Percentiles rank a stretch among this genome's conserved stretches.
phyloP scores from a whole-genome alignment of 35 echinoderm and acorn worm genomes.

The Ophiothrix spiculata region DNA sequence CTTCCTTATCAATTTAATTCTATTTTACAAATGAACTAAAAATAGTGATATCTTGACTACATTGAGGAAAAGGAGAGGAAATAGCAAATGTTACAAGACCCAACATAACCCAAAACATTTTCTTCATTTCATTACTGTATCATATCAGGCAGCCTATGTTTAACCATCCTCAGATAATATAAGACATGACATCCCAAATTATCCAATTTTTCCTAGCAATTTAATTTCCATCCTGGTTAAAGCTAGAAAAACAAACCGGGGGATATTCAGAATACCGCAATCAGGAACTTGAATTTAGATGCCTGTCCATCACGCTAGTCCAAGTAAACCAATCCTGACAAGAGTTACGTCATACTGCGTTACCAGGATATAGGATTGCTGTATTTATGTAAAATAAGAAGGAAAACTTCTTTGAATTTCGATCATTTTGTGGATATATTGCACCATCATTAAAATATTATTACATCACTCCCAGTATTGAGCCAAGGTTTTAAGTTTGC shows the following conservation, averaged over 20 bases:
- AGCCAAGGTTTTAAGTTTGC: too few species aligned
- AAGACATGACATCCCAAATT: constrained; percentile 8
- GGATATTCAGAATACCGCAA: constrained; percentile 5
- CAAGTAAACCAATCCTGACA: not conserved
- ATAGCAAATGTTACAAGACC: too few species aligned
- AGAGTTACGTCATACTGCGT: not conserved
- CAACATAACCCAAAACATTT: too few species aligned
- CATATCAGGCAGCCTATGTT: too few species aligned
- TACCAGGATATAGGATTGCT: constrained; percentile 3
- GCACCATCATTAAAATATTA: not conserved
- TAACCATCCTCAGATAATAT: not conserved
- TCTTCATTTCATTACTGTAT: too few species aligned
- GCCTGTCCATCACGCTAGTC: not conserved
- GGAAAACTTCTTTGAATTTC: not conserved
- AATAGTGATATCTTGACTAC: too few species aligned
- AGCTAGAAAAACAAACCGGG: constrained; percentile 10
- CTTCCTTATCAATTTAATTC: too few species aligned
- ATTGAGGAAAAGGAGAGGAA: too few species aligned
- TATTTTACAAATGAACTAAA: too few species aligned
- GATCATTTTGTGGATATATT: not conserved
- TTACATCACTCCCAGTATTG: too few species aligned
- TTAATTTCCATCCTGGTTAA: constrained; percentile 4
- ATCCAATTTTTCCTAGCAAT: constrained; percentile 13
- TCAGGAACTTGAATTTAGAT: constrained; percentile 1
- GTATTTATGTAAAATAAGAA: not conserved